Evolutionary conservation across 2,113 vertebrate species (phyloP).

Genomic region (Entomyzon cyanotis): DNA sequence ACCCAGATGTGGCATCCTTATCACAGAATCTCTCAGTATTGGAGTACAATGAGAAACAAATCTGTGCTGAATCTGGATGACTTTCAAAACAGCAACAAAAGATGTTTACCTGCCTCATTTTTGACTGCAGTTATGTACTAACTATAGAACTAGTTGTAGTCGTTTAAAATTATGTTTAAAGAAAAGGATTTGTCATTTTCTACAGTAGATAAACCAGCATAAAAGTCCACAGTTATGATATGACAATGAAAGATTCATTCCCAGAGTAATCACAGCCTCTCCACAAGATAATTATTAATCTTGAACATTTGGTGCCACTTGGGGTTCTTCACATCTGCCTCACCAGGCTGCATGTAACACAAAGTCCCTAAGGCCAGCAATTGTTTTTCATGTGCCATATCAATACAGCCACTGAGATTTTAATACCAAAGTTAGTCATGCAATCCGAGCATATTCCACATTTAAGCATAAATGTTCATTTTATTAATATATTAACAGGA

Average conservation of each 20-base stretch:
- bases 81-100: slow-evolving; percentile 4
- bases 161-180: not conserved
- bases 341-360: not conserved
- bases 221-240: not conserved
- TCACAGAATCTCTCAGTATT: not conserved
- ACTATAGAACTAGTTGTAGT: not conserved
- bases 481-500: not conserved
- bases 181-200: not conserved
- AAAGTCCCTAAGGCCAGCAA: not conserved
- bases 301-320: not conserved
- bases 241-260: not conserved
- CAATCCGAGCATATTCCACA: not conserved
- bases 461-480: not conserved
- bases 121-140: not conserved
- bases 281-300: not conserved
- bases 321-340: not conserved
- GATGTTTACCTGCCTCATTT: not conserved
- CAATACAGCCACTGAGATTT: not conserved
- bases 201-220: not conserved
- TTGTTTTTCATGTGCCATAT: not conserved
- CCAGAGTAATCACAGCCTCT: not conserved
- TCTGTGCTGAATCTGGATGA: not conserved
- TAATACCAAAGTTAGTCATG: not conserved
- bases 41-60: not conserved
- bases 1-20: not conserved